These are phyloP conservation scores for Balaeniceps rex DNA, from an alignment of 2,113 vertebrate genomes.

Conservation along the genomic window DNA sequence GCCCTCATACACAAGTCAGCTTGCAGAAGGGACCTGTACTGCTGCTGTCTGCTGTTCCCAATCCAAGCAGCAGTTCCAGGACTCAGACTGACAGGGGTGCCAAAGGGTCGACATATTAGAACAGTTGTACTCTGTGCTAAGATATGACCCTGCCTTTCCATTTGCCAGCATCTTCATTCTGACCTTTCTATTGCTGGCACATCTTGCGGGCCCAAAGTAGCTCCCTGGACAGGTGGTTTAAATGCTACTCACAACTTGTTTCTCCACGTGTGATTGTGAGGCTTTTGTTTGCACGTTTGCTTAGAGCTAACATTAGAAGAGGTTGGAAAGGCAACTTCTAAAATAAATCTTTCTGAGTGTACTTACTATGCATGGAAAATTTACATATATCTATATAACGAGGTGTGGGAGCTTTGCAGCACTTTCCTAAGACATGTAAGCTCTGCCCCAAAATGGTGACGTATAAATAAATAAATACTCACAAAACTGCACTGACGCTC, in stretches of 20 bases:
- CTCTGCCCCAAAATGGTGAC: not conserved
- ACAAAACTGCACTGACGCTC: not conserved
- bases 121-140: not conserved
- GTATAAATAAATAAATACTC: not conserved
- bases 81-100: not conserved
- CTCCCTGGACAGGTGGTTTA: not conserved
- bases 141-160: not conserved
- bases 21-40: not conserved
- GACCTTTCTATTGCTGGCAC: constrained; percentile 43
- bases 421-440: not conserved
- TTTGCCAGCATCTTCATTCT: not conserved
- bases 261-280: not conserved
- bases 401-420: not conserved
- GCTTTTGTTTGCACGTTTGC: not conserved
- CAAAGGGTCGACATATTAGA: not conserved
- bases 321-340: not conserved
- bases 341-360: not conserved
- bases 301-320: not conserved
- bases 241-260: not conserved
- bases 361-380: not conserved
- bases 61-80: not conserved
- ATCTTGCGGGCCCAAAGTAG: not conserved
- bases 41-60: not conserved
- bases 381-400: not conserved
- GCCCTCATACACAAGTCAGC: not conserved